Conservation (phyloP, 2,113 vertebrate genomes). For the Oxygymnocypris stewartii region DNA sequence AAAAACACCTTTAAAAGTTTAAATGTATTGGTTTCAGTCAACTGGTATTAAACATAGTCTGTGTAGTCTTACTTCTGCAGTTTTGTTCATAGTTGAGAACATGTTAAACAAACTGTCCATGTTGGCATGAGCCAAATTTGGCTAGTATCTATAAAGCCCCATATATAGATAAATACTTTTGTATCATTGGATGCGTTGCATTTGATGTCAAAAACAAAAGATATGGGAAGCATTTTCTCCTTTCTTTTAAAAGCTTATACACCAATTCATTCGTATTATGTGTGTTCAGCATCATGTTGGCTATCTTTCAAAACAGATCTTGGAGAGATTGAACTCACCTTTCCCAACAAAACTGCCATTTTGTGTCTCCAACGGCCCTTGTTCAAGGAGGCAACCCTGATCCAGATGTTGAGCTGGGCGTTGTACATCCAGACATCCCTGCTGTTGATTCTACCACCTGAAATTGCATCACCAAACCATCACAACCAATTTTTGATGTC, state of each 20-base stretch:
- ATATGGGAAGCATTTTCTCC: not conserved
- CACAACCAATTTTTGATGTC: not conserved
- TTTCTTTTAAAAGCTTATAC: too few species aligned
- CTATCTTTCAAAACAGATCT: not conserved
- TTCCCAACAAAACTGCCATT: slow-evolving; percentile 96
- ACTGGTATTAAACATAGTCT: not conserved
- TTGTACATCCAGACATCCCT: slow-evolving; percentile 99
- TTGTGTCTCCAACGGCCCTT: slow-evolving; percentile 99
- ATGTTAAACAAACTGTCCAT: not conserved
- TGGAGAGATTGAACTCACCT: slow-evolving; percentile 79
- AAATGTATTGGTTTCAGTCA: not conserved
- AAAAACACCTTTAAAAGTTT: not conserved
- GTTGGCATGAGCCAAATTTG: not conserved
- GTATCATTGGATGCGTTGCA: not conserved
- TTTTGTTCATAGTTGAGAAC: not conserved
- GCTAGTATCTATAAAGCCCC: not conserved
- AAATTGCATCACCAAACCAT: slow-evolving; percentile 38
- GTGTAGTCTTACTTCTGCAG: not conserved
- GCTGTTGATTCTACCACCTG: slow-evolving; percentile 96
- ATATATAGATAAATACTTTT: not conserved
- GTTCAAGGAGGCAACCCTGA: slow-evolving; percentile 95
- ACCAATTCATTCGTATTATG: too few species aligned
- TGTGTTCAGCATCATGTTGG: not conserved
- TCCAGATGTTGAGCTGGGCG: slow-evolving; percentile 98
- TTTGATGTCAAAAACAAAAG: not conserved